Conservation (phyloP, 2,113 vertebrate genomes). For the Rallus limicola region DNA sequence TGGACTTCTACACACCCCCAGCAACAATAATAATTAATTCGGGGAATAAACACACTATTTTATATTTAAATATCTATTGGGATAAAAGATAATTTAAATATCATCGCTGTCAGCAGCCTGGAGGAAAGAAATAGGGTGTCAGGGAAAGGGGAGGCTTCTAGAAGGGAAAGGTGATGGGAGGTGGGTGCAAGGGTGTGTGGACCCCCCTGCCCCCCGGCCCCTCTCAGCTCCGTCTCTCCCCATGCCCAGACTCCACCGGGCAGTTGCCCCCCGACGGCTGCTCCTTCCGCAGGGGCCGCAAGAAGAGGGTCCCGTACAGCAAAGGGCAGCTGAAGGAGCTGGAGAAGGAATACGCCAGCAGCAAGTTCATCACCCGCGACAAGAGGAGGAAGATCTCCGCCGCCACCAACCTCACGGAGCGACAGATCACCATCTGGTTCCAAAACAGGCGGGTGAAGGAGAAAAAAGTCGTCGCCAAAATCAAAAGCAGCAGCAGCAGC, state of each 20-base stretch:
- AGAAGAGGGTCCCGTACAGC: constrained; percentile 94
- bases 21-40: neutral
- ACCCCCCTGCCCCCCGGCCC: too few species aligned
- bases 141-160: neutral
- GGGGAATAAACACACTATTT: fast-evolving
- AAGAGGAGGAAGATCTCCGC: constrained; percentile 93
- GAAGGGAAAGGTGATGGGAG: neutral
- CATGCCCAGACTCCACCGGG: constrained; percentile 77
- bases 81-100: fast-evolving
- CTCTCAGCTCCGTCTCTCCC: neutral
- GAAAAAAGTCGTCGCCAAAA: constrained; percentile 93
- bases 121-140: neutral
- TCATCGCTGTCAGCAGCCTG: neutral
- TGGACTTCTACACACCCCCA: neutral
- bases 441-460: constrained; percentile 94
- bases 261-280: constrained; percentile 85
- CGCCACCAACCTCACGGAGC: constrained; percentile 88
- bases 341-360: constrained; percentile 91
- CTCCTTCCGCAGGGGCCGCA: constrained; percentile 88
- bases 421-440: constrained; percentile 98
- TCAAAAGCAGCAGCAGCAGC: constrained; percentile 78
- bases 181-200: neutral
- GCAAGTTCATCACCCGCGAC: constrained; percentile 97
- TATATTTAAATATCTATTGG: too few species aligned
- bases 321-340: constrained; percentile 92